These are phyloP conservation scores for Forficula auricularia DNA, from an alignment of 1,140 invertebrate species.

Conservation along the genomic window DNA sequence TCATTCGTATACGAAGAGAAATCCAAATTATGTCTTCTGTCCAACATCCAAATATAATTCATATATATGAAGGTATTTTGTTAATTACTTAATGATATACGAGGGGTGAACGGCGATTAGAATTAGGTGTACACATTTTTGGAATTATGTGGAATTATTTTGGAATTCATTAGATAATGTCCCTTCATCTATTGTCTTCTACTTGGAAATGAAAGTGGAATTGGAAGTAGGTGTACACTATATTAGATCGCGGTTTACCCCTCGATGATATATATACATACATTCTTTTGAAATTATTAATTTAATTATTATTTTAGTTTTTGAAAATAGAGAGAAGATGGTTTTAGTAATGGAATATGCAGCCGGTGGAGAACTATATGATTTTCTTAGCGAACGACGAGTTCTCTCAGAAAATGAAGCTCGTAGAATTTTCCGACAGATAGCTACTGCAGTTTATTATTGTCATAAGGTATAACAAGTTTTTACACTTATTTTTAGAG, in stretches of 20 bases:
- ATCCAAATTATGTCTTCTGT: slow-evolving; percentile 98
- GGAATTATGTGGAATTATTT: no score
- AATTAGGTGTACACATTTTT: no score
- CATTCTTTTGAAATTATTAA: slow-evolving; percentile 1
- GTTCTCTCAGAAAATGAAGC: slow-evolving; percentile 83
- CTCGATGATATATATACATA: no score
- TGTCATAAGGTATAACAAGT: slow-evolving; percentile 67
- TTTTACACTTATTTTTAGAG: no score
- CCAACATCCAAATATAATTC: slow-evolving; percentile 95
- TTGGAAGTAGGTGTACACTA: no score
- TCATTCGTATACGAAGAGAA: slow-evolving; percentile 78
- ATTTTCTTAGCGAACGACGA: slow-evolving; percentile 88
- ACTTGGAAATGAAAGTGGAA: no score
- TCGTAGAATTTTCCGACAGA: slow-evolving; percentile 88
- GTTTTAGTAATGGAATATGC: slow-evolving; percentile 99
- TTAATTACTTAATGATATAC: no score
- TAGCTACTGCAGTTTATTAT: slow-evolving; percentile 92
- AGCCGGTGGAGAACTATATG: slow-evolving; percentile 93
- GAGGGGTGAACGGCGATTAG: no score
- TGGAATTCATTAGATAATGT: no score
- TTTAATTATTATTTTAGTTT: slow-evolving; percentile 47
- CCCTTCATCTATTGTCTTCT: no score
- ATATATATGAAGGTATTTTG: slow-evolving; percentile 86
- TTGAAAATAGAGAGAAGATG: slow-evolving; percentile 97
- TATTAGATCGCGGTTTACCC: no score